Conservation (phyloP, 2,888 invertebrate species). For the Drosophila merina region DNA sequence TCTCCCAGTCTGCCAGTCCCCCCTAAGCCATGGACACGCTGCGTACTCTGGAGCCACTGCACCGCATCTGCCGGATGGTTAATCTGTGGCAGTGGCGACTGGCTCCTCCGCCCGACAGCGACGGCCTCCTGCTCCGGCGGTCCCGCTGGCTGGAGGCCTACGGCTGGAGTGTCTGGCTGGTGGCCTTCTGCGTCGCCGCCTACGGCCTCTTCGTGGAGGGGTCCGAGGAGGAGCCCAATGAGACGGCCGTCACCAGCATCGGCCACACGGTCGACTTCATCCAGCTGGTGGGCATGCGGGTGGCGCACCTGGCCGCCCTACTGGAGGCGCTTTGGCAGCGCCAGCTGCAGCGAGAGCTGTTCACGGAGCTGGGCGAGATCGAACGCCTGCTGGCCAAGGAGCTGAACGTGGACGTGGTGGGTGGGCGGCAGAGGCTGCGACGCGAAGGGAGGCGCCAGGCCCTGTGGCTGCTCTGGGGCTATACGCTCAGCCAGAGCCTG, state of each 20-base stretch:
- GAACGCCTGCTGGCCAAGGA: slow-evolving; percentile 74
- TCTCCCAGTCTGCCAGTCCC: too few species aligned
- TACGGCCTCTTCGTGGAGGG: slow-evolving; percentile 60
- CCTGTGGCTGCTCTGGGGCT: slow-evolving; percentile 61
- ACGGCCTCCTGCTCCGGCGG: slow-evolving; percentile 44
- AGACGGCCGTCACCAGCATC: slow-evolving; percentile 47
- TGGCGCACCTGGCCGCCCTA: slow-evolving; percentile 74
- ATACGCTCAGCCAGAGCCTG: slow-evolving; percentile 60
- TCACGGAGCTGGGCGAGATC: slow-evolving; percentile 70
- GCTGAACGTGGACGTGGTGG: slow-evolving; percentile 70
- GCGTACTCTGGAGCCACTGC: slow-evolving; percentile 57
- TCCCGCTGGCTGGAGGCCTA: slow-evolving; percentile 69
- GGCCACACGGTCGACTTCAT: slow-evolving; percentile 79
- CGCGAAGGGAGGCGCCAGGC: slow-evolving; percentile 39
- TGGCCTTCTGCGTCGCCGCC: slow-evolving; percentile 53
- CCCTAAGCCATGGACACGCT: slow-evolving; percentile 71
- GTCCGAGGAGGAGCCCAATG: slow-evolving; percentile 9
- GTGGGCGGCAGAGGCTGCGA: slow-evolving; percentile 48
- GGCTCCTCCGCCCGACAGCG: slow-evolving; percentile 36
- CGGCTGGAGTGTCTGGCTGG: slow-evolving; percentile 45
- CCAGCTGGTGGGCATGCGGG: slow-evolving; percentile 78
- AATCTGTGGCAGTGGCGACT: slow-evolving; percentile 65
- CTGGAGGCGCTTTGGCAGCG: slow-evolving; percentile 73
- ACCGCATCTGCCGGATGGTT: slow-evolving; percentile 62
- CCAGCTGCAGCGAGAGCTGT: slow-evolving; percentile 56